Conservation (phyloP, 2,797 vertebrate species). For the Thaleichthys pacificus region DNA sequence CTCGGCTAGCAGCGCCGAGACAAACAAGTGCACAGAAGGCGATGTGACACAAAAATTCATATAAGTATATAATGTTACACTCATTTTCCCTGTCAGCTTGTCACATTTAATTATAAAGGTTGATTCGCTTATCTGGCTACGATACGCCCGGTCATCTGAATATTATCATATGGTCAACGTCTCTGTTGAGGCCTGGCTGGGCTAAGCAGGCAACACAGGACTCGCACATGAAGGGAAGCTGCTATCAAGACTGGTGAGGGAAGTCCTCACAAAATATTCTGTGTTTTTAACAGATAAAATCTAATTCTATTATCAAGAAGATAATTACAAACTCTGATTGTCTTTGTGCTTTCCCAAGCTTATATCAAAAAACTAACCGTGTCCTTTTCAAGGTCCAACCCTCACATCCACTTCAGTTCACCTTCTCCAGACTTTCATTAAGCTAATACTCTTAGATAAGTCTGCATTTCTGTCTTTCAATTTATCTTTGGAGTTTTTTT, state of each 20-base stretch:
- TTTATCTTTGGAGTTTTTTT: constrained; percentile 67
- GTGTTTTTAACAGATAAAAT: not conserved
- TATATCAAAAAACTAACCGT: not conserved
- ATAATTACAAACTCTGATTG: constrained; percentile 24
- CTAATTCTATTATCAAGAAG: not conserved
- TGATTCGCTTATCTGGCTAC: constrained; percentile 92
- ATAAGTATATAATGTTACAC: constrained; percentile 94
- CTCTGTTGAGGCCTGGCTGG: constrained; percentile 60
- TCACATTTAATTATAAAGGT: constrained; percentile 99
- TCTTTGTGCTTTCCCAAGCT: constrained; percentile 27
- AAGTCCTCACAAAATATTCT: not conserved
- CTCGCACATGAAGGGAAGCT: not conserved
- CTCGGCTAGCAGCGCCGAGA: constrained; percentile 89
- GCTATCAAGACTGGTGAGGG: not conserved
- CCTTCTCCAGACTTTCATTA: constrained; percentile 61
- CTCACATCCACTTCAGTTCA: constrained; percentile 63
- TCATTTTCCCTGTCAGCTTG: constrained; percentile 99
- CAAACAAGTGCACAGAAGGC: constrained; percentile 91
- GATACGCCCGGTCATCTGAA: constrained; percentile 87
- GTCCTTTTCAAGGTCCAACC: constrained; percentile 7
- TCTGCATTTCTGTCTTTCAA: constrained; percentile 63
- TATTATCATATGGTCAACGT: constrained; percentile 85
- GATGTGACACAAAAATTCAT: constrained; percentile 99
- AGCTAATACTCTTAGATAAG: constrained; percentile 58
- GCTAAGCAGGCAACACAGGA: constrained; percentile 1